Percentiles rank a stretch among this genome's conserved stretches.
Conservation (phyloP, 23 tunicate genomes). For the Trididemnum miniatum region DNA sequence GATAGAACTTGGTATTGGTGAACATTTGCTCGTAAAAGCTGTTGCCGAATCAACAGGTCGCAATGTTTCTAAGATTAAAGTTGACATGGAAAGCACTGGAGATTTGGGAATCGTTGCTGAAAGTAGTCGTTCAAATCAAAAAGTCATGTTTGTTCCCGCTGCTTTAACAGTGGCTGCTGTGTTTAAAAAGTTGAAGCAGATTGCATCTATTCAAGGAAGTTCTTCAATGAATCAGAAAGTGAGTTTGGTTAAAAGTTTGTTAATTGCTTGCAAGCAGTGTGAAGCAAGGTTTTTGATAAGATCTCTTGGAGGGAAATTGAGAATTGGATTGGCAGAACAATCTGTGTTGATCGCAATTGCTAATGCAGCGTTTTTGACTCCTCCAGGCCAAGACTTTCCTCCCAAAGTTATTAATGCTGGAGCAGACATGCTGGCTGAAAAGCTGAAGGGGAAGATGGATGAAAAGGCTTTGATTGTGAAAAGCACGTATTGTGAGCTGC, state of each 20-base stretch:
- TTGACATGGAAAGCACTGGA: slow-evolving; percentile 74
- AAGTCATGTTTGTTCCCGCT: slow-evolving; percentile 94
- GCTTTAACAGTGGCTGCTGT: slow-evolving; percentile 71
- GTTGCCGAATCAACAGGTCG: slow-evolving; percentile 93
- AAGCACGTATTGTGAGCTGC: slow-evolving; percentile 88
- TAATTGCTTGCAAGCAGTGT: slow-evolving; percentile 87
- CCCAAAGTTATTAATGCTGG: slow-evolving; percentile 64
- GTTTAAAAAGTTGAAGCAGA: slow-evolving; percentile 85
- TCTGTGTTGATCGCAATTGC: slow-evolving; percentile 92
- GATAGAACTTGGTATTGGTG: slow-evolving; percentile 95
- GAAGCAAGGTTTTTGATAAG: slow-evolving; percentile 90
- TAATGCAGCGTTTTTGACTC: slow-evolving; percentile 76
- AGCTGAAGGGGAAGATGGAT: slow-evolving; percentile 55
- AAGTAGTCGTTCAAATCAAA: slow-evolving; percentile 82
- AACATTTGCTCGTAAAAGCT: slow-evolving; percentile 66
- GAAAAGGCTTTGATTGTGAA: slow-evolving; percentile 79
- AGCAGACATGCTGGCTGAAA: slow-evolving; percentile 47
- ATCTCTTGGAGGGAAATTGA: slow-evolving; percentile 87
- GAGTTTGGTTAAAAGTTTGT: slow-evolving; percentile 63
- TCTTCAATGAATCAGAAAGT: slow-evolving; percentile 92
- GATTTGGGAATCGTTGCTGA: slow-evolving; percentile 96
- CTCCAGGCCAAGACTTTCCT: slow-evolving; percentile 90
- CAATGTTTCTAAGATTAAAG: slow-evolving; percentile 62
- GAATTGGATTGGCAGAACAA: slow-evolving; percentile 96
- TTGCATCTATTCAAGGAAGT: slow-evolving; percentile 76